Percentiles rank a stretch among this genome's conserved stretches.
These are phyloP conservation scores for Barnardius zonarius DNA, from an alignment of 2,113 vertebrate species.

Conservation along the genomic window DNA sequence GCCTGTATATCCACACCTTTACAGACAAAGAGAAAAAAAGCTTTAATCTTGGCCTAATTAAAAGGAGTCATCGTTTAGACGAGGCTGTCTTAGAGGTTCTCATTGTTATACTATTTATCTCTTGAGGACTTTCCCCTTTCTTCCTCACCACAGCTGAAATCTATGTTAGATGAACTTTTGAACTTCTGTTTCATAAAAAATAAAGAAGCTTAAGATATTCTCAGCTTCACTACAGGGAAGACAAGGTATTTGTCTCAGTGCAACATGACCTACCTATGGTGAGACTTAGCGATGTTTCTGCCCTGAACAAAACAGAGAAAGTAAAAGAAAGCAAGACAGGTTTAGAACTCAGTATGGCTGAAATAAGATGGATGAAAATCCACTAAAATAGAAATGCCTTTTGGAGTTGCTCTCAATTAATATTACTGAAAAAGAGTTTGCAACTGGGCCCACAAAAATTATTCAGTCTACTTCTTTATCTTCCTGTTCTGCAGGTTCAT, in stretches of 20 bases:
- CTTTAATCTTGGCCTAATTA: conserved; percentile 26
- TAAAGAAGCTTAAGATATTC: conserved; percentile 45
- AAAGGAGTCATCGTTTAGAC: neutral
- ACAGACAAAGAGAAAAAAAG: neutral
- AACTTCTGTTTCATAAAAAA: conserved; percentile 57
- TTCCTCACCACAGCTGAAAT: neutral
- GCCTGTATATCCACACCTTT: neutral
- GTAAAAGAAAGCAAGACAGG: neutral
- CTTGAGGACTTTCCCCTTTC: conserved; percentile 10
- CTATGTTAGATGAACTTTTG: conserved; percentile 12
- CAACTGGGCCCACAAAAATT: neutral
- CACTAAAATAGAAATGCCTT: neutral
- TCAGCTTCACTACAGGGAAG: conserved; percentile 17
- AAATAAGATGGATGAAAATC: neutral
- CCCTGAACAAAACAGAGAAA: neutral
- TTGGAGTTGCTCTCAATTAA: neutral
- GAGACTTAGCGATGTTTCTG: neutral
- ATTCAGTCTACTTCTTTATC: neutral
- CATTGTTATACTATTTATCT: conserved; percentile 12
- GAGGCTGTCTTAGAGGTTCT: neutral
- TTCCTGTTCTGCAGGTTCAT: neutral
- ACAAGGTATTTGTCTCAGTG: conserved; percentile 1
- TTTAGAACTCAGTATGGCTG: neutral
- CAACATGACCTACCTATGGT: conserved; percentile 1
- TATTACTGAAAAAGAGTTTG: neutral